A percentile compares a stretch with the other conserved stretches of the same genome.
These are phyloP conservation scores for Bombus difficillimus DNA, from an alignment of 1,140 invertebrate species.

Conservation along the genomic window DNA sequence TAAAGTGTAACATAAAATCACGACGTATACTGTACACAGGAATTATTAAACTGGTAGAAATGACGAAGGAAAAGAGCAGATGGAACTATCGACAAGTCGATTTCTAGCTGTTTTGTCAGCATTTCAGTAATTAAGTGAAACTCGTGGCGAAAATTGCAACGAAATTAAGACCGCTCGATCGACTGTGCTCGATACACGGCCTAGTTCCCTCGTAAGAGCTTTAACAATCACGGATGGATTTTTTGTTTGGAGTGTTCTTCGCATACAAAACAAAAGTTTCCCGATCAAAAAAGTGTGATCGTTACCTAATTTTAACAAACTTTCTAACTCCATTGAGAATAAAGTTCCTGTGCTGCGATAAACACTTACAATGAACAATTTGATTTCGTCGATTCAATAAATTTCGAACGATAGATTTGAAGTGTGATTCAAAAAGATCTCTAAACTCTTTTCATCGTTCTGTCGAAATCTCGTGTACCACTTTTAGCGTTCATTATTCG, in stretches of 20 bases:
- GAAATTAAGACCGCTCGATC: slow-evolving; percentile 55
- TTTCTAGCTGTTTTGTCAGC: slow-evolving; percentile 46
- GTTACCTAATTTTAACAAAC: background rate
- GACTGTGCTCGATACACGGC: slow-evolving; percentile 27
- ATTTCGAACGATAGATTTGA: background rate
- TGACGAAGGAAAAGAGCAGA: background rate
- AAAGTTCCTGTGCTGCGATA: background rate
- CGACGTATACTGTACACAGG: too few species aligned
- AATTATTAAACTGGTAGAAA: background rate
- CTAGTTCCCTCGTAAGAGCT: slow-evolving; percentile 26
- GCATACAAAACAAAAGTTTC: background rate
- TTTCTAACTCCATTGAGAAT: background rate
- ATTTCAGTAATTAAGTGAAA: slow-evolving; percentile 62
- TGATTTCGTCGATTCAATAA: background rate
- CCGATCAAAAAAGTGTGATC: too few species aligned
- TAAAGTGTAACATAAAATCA: background rate
- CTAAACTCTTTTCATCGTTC: background rate
- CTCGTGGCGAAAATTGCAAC: slow-evolving; percentile 37
- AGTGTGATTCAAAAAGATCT: background rate
- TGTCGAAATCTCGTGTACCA: background rate
- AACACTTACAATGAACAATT: background rate
- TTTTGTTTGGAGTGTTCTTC: background rate
- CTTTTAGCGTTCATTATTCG: background rate
- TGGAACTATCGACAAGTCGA: background rate
- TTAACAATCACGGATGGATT: slow-evolving; percentile 13